Percentiles rank a stretch among this genome's conserved stretches.
Conservation (phyloP, 2,888 invertebrate genomes). For the Monopis laevigella region DNA sequence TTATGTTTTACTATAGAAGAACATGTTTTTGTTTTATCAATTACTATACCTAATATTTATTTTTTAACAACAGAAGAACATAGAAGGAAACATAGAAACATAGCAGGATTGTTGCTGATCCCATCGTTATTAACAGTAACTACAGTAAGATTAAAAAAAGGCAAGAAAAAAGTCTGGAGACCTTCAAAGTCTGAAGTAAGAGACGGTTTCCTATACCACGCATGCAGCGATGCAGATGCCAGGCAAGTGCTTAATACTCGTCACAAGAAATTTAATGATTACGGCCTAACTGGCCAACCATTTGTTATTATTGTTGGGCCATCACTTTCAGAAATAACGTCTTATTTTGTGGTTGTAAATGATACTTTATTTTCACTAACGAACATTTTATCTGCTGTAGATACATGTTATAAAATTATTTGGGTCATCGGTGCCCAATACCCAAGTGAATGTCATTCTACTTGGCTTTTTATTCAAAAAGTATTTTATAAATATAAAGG, state of each 20-base stretch:
- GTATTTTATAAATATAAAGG: not conserved
- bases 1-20: no score
- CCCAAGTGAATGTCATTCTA: not conserved
- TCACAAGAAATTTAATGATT: not conserved
- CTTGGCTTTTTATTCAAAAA: no score
- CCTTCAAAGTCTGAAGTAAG: slow-evolving; percentile 1
- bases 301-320: slow-evolving; percentile 1
- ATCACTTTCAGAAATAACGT: not conserved
- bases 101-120: not conserved
- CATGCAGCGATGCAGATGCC: not conserved
- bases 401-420: not conserved
- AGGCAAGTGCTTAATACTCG: not conserved
- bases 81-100: no score
- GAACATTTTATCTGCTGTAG: no score
- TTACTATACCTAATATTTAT: no score
- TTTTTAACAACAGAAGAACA: no score
- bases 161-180: not conserved
- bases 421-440: not conserved
- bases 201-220: not conserved
- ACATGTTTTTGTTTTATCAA: no score
- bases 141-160: slow-evolving; percentile 1
- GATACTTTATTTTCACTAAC: not conserved
- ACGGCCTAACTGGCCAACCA: not conserved
- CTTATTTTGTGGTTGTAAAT: not conserved
- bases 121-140: slow-evolving; percentile 1